phyloP scores from a whole-genome alignment of 2,113 vertebrate genomes.

The Acanthisitta chloris region DNA sequence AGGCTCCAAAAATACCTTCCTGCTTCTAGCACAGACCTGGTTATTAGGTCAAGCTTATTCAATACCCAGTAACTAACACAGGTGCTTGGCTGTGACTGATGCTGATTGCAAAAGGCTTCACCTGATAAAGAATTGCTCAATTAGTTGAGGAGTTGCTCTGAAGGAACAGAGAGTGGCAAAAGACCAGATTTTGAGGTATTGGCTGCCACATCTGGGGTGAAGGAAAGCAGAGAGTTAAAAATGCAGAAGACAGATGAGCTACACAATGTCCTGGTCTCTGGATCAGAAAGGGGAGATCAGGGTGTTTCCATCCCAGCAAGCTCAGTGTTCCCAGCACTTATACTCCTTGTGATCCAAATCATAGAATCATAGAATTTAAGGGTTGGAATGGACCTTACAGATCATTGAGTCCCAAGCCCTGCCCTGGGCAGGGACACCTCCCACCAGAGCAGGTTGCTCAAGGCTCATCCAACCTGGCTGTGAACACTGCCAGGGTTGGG shows the following conservation, averaged over 20 bases:
- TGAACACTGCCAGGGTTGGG: no score
- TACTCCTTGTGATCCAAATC: background rate
- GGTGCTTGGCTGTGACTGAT: background rate
- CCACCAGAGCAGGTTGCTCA: no score
- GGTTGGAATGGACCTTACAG: no score
- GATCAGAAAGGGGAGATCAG: background rate
- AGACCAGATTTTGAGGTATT: background rate
- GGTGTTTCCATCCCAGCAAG: background rate
- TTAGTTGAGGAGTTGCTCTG: background rate
- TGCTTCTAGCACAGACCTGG: background rate
- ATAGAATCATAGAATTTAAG: no score
- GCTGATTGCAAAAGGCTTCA: background rate
- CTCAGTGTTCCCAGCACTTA: background rate
- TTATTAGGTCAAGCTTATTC: background rate
- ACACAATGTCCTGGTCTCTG: background rate
- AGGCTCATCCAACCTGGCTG: no score
- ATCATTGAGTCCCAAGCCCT: no score
- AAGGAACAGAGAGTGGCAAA: background rate
- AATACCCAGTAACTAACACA: background rate
- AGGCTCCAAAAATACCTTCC: background rate
- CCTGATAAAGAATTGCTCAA: background rate
- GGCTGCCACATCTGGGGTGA: background rate
- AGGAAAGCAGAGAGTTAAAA: background rate
- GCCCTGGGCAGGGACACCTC: no score
- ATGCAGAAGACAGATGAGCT: fast-evolving